phyloP scores from a whole-genome alignment of 2,888 invertebrate species.

The Mythimna albipuncta region DNA sequence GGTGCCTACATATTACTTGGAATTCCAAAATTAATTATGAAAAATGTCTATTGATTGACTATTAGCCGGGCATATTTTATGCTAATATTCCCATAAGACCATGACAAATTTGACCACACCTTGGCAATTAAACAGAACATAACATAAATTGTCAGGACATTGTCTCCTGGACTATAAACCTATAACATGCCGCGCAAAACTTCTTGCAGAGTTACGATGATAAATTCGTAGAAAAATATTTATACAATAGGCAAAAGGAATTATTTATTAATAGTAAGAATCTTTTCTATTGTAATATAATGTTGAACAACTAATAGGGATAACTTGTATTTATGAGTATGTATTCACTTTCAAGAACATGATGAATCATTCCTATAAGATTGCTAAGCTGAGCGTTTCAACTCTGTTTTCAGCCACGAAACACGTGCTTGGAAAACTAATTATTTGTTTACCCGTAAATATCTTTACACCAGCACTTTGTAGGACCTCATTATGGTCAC shows the following conservation, averaged over 20 bases:
- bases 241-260: constrained; percentile 12
- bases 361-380: neutral
- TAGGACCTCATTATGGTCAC: too few species aligned
- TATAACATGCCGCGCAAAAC: constrained; percentile 6
- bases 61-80: constrained; percentile 21
- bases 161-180: constrained; percentile 38
- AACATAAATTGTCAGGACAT: neutral
- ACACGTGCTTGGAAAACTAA: neutral
- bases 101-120: constrained; percentile 23
- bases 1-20: neutral
- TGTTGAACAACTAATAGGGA: neutral
- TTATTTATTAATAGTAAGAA: constrained; percentile 27
- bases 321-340: constrained; percentile 9
- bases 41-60: constrained; percentile 27
- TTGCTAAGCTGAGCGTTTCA: neutral
- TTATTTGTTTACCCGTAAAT: neutral
- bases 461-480: too few species aligned
- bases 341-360: neutral
- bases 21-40: constrained; percentile 21
- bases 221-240: constrained; percentile 37
- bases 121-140: constrained; percentile 25
- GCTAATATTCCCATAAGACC: constrained; percentile 26
- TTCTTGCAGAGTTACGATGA: constrained; percentile 24
- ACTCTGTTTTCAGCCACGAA: neutral
- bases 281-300: neutral